phyloP scores from a whole-genome alignment of 2,113 vertebrate species.

The Narcine bancroftii region DNA sequence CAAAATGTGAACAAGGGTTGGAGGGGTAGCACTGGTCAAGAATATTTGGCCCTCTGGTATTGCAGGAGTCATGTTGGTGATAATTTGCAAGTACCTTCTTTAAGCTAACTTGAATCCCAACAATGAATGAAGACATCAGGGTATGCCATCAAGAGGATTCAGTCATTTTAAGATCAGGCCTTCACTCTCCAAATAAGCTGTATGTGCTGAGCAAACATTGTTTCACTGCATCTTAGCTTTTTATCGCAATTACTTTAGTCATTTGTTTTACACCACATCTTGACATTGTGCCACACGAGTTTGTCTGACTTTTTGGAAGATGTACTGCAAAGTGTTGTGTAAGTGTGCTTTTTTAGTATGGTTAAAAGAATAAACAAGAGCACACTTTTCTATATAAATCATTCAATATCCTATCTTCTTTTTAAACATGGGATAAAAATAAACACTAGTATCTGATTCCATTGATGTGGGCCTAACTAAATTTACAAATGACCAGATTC shows the following conservation, averaged over 20 bases:
- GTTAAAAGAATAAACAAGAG: neutral
- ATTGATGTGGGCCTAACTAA: neutral
- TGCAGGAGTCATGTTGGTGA: too few relatives aligned
- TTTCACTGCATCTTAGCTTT: neutral
- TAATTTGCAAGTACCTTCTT: too few relatives aligned
- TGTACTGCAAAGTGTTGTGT: neutral
- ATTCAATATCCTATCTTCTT: neutral
- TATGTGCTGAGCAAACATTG: neutral
- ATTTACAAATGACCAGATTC: neutral
- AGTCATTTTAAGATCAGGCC: neutral
- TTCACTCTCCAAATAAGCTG: neutral
- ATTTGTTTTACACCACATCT: neutral
- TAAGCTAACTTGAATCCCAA: too few relatives aligned
- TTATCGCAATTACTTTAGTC: neutral
- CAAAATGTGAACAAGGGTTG: too few relatives aligned
- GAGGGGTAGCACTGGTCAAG: too few relatives aligned
- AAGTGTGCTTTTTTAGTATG: neutral
- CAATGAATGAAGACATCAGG: too few relatives aligned
- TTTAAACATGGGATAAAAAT: neutral
- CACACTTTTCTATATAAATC: neutral
- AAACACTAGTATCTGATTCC: neutral
- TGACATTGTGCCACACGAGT: neutral
- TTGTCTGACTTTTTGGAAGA: neutral
- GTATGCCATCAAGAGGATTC: too few relatives aligned
- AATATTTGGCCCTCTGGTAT: too few relatives aligned